A percentile compares a stretch with the other conserved stretches of the same genome.
phyloP scores from a whole-genome alignment of 2,797 vertebrate species.

The Okamejei kenojei region DNA sequence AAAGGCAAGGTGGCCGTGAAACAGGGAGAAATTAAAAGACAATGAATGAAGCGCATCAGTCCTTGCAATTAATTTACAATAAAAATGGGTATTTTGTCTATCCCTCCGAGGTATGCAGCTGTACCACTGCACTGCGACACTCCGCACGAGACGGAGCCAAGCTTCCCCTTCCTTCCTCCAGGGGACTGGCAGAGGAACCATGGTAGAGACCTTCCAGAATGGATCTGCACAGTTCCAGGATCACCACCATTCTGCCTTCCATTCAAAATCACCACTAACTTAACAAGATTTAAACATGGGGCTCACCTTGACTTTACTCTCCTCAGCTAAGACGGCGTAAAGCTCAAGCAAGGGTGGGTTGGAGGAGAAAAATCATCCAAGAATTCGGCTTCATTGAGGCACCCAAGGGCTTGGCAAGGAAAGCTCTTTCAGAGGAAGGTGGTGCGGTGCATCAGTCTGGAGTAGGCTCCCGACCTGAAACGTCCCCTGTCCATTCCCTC shows the following conservation, averaged over 20 bases:
- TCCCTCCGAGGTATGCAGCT: background rate
- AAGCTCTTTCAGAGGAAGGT: background rate
- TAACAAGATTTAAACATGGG: background rate
- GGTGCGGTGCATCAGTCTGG: too few species aligned
- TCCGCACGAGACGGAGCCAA: background rate
- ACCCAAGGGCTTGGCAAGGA: background rate
- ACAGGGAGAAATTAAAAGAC: conserved; percentile 8
- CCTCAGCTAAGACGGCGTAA: background rate
- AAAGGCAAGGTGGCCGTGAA: background rate
- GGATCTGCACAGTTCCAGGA: background rate
- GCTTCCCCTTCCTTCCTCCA: background rate
- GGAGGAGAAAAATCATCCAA: background rate
- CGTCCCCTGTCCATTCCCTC: too few species aligned
- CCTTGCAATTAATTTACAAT: background rate
- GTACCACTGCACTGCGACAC: conserved; percentile 7
- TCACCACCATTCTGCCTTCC: background rate
- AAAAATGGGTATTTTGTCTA: conserved; percentile 27
- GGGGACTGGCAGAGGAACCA: background rate
- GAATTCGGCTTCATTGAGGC: background rate
- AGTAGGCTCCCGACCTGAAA: too few species aligned
- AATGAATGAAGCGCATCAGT: conserved; percentile 25
- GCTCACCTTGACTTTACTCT: background rate
- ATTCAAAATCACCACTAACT: background rate
- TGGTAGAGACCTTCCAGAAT: background rate
- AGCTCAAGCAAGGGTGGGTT: background rate